Evolutionary conservation across 2,888 invertebrate genomes (phyloP).

Genomic region (Bombyx huttoni): DNA sequence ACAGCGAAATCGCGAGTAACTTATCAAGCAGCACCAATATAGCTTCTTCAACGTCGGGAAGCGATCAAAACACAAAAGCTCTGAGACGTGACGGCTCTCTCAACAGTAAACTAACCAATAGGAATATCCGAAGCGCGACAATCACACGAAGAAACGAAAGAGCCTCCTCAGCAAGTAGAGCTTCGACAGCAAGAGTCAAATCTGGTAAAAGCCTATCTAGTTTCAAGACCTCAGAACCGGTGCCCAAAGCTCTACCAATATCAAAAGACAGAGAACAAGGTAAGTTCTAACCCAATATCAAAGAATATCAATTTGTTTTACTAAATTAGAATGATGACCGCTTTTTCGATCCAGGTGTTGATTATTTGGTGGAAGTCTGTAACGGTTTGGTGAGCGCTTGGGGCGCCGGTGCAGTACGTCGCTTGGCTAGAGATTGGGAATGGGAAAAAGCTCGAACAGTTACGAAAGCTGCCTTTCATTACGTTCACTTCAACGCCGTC

Average conservation of each 20-base stretch:
- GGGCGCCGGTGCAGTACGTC: conserved; percentile 88
- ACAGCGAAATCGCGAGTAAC: conserved; percentile 56
- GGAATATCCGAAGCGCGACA: conserved; percentile 66
- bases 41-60: conserved; percentile 60
- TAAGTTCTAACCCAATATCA: conserved; percentile 15
- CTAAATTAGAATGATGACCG: no score
- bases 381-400: conserved; percentile 87
- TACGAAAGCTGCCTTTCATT: conserved; percentile 87
- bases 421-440: conserved; percentile 87
- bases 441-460: conserved; percentile 83
- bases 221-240: conserved; percentile 63
- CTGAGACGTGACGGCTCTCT: conserved; percentile 51
- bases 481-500: conserved; percentile 88
- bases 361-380: conserved; percentile 89
- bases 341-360: conserved; percentile 75
- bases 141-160: conserved; percentile 54
- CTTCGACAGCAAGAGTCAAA: conserved; percentile 76
- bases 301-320: no score
- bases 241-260: conserved; percentile 54
- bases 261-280: conserved; percentile 82
- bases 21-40: conserved; percentile 55
- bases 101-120: conserved; percentile 41
- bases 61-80: conserved; percentile 50
- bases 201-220: conserved; percentile 60
- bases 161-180: conserved; percentile 67